Conservation (phyloP, 2,888 invertebrate species). For the Cataglyphis rosenhaueri region DNA sequence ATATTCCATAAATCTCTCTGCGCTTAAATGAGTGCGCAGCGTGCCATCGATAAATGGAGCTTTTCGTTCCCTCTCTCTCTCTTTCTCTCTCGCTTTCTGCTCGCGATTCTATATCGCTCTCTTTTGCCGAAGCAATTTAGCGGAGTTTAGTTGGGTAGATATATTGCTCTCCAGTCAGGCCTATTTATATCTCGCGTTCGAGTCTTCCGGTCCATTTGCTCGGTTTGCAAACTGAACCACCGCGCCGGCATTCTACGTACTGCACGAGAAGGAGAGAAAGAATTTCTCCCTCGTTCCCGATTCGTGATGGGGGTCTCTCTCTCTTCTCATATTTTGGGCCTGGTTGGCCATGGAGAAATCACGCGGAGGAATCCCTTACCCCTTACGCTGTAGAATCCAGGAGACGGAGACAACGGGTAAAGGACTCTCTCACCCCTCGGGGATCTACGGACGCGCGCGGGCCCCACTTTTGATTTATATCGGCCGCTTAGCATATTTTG, state of each 20-base stretch:
- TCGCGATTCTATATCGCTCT: constrained; percentile 35
- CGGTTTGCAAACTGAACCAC: constrained; percentile 83
- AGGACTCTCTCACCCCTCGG: constrained; percentile 59
- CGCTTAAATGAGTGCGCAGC: constrained; percentile 46
- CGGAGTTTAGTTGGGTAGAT: constrained; percentile 52
- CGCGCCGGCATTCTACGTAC: constrained; percentile 24
- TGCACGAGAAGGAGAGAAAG: constrained; percentile 37
- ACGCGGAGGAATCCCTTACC: constrained; percentile 38
- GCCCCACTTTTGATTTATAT: constrained; percentile 85
- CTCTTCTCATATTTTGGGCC: constrained; percentile 72
- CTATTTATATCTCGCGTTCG: constrained; percentile 65
- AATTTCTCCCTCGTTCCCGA: constrained; percentile 56
- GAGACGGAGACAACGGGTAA: constrained; percentile 46
- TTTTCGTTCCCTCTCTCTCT: not conserved
- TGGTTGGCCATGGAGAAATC: constrained; percentile 28
- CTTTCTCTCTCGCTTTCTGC: not conserved
- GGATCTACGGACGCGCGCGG: constrained; percentile 51
- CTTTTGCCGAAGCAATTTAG: constrained; percentile 49
- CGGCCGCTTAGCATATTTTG: constrained; percentile 85
- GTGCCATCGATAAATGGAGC: constrained; percentile 44
- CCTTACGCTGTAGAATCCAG: constrained; percentile 48
- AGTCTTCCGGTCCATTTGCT: constrained; percentile 84
- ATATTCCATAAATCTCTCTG: constrained; percentile 51
- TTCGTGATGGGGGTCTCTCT: constrained; percentile 63
- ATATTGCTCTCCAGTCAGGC: constrained; percentile 51